Conservation (phyloP, 2,113 vertebrate genomes). For the Daphoenositta chrysoptera region DNA sequence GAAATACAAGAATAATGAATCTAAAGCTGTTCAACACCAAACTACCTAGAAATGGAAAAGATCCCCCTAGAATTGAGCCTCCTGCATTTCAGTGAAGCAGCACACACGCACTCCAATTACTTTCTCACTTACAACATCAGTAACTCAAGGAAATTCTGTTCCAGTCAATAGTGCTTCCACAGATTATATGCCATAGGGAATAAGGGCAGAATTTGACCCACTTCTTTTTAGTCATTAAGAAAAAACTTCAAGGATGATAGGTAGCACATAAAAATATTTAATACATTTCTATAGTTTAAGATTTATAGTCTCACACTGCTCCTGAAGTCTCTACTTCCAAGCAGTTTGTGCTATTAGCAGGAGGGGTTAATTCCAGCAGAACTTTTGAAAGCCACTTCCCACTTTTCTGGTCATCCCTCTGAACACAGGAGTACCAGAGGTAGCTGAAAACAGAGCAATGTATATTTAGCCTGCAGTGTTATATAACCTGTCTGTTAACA, state of each 20-base stretch:
- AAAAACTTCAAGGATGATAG: not conserved
- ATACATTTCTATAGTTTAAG: not conserved
- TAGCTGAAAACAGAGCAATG: slow-evolving; percentile 13
- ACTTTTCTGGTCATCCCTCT: not conserved
- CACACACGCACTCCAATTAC: not conserved
- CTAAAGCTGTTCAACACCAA: not conserved
- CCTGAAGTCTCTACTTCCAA: not conserved
- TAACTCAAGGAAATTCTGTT: not conserved
- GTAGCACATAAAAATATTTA: not conserved
- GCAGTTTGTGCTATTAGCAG: not conserved
- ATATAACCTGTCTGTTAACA: slow-evolving; percentile 69
- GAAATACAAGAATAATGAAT: slow-evolving; percentile 32
- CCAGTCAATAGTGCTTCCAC: not conserved
- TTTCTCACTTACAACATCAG: not conserved
- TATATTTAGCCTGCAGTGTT: slow-evolving; percentile 57
- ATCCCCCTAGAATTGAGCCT: not conserved
- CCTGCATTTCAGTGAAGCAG: not conserved
- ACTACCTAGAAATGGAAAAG: not conserved
- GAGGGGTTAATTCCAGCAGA: not conserved
- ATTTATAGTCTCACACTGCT: not conserved
- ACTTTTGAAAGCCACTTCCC: not conserved
- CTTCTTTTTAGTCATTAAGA: not conserved
- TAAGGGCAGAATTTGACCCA: not conserved
- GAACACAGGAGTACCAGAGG: not conserved
- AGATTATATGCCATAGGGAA: not conserved